These are phyloP conservation scores for Oppia nitens DNA, from an alignment of 1,140 invertebrate genomes.

Conservation along the genomic window DNA sequence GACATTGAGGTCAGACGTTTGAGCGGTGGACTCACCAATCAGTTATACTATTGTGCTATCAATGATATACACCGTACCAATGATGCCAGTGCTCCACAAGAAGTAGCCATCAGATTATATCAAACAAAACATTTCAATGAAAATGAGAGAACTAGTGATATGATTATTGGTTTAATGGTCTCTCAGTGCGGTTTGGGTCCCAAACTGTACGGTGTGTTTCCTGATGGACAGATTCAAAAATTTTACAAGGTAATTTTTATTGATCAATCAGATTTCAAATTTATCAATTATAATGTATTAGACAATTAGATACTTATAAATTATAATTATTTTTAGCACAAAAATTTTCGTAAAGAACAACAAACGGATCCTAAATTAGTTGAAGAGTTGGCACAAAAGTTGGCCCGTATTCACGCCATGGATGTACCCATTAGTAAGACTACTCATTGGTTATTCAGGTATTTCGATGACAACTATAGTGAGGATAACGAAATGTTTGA, in stretches of 20 bases:
- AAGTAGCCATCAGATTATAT: slow-evolving; percentile 2
- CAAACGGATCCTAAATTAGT: not conserved
- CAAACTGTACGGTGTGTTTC: not conserved
- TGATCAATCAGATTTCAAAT: not conserved
- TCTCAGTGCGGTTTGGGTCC: not conserved
- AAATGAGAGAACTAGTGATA: not conserved
- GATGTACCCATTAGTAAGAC: slow-evolving; percentile 1
- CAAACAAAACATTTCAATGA: not conserved
- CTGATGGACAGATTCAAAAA: not conserved
- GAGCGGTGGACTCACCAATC: slow-evolving; percentile 2
- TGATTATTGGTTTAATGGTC: not conserved
- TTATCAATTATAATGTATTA: too few relatives aligned
- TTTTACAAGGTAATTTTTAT: not conserved
- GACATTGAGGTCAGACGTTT: not conserved
- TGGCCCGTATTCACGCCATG: not conserved
- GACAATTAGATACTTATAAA: not conserved
- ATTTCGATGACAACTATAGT: not conserved
- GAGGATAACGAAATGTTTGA: not conserved
- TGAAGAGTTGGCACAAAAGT: not conserved
- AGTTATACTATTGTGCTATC: not conserved
- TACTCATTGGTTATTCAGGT: not conserved
- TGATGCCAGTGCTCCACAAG: too few relatives aligned
- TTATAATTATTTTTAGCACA: not conserved
- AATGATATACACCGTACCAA: too few relatives aligned
- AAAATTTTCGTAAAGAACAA: not conserved